Evolutionary conservation across 2,888 invertebrate species (phyloP), one percentile per base, ranked within the genome.

Genomic region (Cryptus armator): DNA sequence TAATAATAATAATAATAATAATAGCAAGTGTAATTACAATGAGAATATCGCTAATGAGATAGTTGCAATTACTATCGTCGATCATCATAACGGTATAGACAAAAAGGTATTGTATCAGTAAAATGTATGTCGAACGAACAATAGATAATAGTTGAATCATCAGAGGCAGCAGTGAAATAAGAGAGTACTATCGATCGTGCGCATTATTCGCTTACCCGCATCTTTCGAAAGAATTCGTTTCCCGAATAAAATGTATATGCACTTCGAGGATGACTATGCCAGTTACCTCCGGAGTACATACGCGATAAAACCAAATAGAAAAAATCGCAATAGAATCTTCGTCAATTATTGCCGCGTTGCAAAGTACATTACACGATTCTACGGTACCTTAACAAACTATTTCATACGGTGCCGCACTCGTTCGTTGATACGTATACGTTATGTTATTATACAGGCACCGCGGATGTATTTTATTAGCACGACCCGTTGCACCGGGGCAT

Each of bases 401-500:
- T 71, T 44, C 56, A 71, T 43, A 62, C 29, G 59, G 12, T 29
- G 29, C 59, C 12, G n/a, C 29, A 32, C 14, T 6, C 29, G 43
- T 43, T 37, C 19, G 75, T 19, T 43, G 48, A 19, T 66, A 19
- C 16, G 66, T 64, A 29, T 12, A 75, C 4, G 44, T 46, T 70
- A 48, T 56, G 62, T 68, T 53, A 53, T 29, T 32, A 76, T 16
- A 56, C 32, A 14, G 24, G 44, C 75, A 56, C 46, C 37, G 24
- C 0, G 79, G 83, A 74, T 16, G 68, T 68, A 37, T 68, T 19
- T 46, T 64, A 62, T 71, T 62, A 66, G 16, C 70, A 46, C 46
- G 71, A 80, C 37, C 24, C 62, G 48, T n/a, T 66, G 46, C 46
- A 76, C 3, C 19, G 70, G 81, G 67, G 75, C 74, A 81, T 83